These are phyloP conservation scores for Proctacanthus coquilletti DNA, from an alignment of 1,140 invertebrate species.

Conservation along the genomic window DNA sequence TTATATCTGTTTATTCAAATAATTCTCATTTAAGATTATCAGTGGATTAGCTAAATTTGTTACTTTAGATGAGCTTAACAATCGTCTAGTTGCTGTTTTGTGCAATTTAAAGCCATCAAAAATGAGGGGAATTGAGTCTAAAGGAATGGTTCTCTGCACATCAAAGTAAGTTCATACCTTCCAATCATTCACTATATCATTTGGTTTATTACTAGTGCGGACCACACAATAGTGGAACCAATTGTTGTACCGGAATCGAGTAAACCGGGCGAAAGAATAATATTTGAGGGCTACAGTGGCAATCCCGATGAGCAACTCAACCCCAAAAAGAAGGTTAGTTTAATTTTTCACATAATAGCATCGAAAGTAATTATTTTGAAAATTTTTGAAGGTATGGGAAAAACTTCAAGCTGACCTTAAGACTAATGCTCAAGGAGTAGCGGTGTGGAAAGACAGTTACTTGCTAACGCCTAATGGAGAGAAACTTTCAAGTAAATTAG, in stretches of 20 bases:
- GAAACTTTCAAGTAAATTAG: slow-evolving; percentile 23
- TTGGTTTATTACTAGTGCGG: slow-evolving; percentile 33
- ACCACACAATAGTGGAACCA: slow-evolving; percentile 68
- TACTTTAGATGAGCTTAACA: slow-evolving; percentile 72
- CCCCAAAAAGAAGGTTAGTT: slow-evolving; percentile 77
- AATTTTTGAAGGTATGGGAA: slow-evolving; percentile 57
- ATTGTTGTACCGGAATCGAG: slow-evolving; percentile 56
- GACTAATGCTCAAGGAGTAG: slow-evolving; percentile 56
- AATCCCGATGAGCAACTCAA: slow-evolving; percentile 71
- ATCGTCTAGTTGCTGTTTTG: slow-evolving; percentile 73
- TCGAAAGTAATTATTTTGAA: not conserved
- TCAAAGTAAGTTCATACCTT: slow-evolving; percentile 49
- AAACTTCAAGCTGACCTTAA: slow-evolving; percentile 69
- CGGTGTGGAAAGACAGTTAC: slow-evolving; percentile 68
- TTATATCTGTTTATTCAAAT: no score
- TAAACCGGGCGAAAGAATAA: slow-evolving; percentile 63
- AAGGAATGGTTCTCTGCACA: slow-evolving; percentile 86
- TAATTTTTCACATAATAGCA: not conserved
- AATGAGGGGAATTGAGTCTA: slow-evolving; percentile 77
- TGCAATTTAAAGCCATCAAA: slow-evolving; percentile 90
- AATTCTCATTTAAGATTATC: slow-evolving; percentile 38
- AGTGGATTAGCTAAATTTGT: slow-evolving; percentile 85
- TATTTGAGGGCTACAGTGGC: slow-evolving; percentile 64
- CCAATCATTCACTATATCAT: not conserved
- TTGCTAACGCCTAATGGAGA: slow-evolving; percentile 38